phyloP scores from a whole-genome alignment of 2,888 invertebrate genomes.

The Tipula helvola region DNA sequence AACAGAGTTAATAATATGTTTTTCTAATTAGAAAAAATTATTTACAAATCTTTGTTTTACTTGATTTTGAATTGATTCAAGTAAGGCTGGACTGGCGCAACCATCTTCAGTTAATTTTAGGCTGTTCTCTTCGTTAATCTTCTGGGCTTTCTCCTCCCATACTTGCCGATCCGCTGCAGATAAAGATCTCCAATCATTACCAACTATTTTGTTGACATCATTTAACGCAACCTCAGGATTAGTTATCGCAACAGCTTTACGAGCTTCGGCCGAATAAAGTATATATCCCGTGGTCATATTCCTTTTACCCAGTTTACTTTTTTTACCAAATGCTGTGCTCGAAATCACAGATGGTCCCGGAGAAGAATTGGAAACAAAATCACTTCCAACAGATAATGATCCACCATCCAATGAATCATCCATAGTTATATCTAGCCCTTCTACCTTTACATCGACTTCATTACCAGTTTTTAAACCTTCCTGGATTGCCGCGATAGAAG shows the following conservation, averaged over 20 bases:
- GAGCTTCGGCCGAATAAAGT: slow-evolving; percentile 90
- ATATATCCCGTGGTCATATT: slow-evolving; percentile 94
- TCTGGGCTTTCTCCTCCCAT: slow-evolving; percentile 88
- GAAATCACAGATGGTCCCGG: slow-evolving; percentile 32
- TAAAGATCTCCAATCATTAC: slow-evolving; percentile 87
- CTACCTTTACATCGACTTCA: slow-evolving; percentile 23
- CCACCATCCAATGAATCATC: slow-evolving; percentile 74
- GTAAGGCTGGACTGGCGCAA: slow-evolving; percentile 36
- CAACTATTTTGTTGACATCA: slow-evolving; percentile 60
- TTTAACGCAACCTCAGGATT: slow-evolving; percentile 94
- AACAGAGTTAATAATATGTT: background rate
- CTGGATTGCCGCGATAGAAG: slow-evolving; percentile 12
- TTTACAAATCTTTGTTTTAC: slow-evolving; percentile 10
- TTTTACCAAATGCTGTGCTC: slow-evolving; percentile 33
- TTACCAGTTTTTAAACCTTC: slow-evolving; percentile 7
- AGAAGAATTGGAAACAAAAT: slow-evolving; percentile 50
- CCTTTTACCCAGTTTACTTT: slow-evolving; percentile 30
- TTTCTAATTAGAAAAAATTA: background rate
- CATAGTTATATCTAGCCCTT: slow-evolving; percentile 36
- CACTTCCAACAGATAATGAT: slow-evolving; percentile 68
- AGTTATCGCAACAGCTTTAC: slow-evolving; percentile 82
- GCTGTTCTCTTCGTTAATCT: slow-evolving; percentile 76
- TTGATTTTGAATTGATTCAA: slow-evolving; percentile 16
- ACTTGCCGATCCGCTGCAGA: slow-evolving; percentile 76
- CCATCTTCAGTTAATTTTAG: slow-evolving; percentile 43